phyloP scores from a whole-genome alignment of 1,140 invertebrate species.

The Galendromus occidentalis region DNA sequence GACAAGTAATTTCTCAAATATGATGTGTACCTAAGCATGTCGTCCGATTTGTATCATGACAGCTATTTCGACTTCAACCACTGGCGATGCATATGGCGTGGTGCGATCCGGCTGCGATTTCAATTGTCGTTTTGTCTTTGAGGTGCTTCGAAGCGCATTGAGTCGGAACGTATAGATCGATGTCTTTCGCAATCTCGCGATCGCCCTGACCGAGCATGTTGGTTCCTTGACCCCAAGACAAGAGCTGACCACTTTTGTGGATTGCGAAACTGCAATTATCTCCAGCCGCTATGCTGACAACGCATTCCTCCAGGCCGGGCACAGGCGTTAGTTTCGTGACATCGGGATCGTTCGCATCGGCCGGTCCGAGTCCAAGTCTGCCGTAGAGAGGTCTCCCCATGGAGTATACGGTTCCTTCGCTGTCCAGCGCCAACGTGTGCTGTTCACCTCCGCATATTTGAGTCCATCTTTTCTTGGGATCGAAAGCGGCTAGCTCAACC shows the following conservation, averaged over 20 bases:
- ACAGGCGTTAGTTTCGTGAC: neutral
- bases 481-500: slow-evolving; percentile 12
- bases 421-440: slow-evolving; percentile 55
- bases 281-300: neutral
- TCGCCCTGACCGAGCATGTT: slow-evolving; percentile 1
- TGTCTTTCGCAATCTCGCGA: neutral
- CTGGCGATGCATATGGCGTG: neutral
- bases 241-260: neutral
- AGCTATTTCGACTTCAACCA: too few species aligned
- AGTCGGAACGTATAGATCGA: neutral
- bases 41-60: too few species aligned
- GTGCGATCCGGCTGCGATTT: neutral
- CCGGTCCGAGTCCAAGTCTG: slow-evolving; percentile 1
- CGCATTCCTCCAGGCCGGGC: neutral
- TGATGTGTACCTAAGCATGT: too few species aligned
- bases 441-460: slow-evolving; percentile 52
- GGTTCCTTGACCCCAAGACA: neutral
- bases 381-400: slow-evolving; percentile 39
- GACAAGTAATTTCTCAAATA: too few species aligned
- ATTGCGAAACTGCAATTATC: neutral
- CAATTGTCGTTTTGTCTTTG: neutral
- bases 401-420: slow-evolving; percentile 42
- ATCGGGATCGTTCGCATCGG: neutral
- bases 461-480: slow-evolving; percentile 14
- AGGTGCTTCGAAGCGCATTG: neutral